Conservation (phyloP, 2,888 invertebrate genomes). For the Apomyelois bistriatella region DNA sequence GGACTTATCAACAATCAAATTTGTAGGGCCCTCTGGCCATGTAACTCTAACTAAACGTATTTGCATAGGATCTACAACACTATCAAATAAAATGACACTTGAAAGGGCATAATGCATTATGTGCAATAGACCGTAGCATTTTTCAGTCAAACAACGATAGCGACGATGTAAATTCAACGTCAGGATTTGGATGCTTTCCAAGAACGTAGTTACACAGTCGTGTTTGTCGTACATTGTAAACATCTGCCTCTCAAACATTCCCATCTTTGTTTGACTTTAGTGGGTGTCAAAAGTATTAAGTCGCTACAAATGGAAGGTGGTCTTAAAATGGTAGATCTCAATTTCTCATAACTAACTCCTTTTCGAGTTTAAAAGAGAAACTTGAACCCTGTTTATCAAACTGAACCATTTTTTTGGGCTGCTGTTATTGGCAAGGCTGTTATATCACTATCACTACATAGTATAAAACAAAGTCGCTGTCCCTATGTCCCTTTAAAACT, state of each 20-base stretch:
- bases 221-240: constrained; percentile 50
- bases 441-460: too few relatives aligned
- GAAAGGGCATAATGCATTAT: constrained; percentile 28
- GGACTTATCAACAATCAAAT: constrained; percentile 68
- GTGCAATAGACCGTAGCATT: constrained; percentile 30
- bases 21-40: constrained; percentile 46
- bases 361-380: not conserved
- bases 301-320: constrained; percentile 8
- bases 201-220: constrained; percentile 37
- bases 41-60: constrained; percentile 39
- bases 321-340: not conserved
- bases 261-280: constrained; percentile 39
- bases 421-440: too few relatives aligned
- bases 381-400: too few relatives aligned
- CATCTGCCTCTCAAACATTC: constrained; percentile 45
- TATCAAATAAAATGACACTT: constrained; percentile 30
- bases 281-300: constrained; percentile 28
- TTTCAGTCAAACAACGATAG: constrained; percentile 29
- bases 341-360: not conserved
- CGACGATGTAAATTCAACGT: constrained; percentile 31
- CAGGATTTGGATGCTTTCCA: constrained; percentile 46
- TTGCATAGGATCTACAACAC: constrained; percentile 47
- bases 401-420: too few relatives aligned
- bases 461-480: too few relatives aligned
- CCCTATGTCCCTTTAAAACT: too few relatives aligned